phyloP scores from a whole-genome alignment of 2,113 vertebrate species.

The Solea senegalensis region DNA sequence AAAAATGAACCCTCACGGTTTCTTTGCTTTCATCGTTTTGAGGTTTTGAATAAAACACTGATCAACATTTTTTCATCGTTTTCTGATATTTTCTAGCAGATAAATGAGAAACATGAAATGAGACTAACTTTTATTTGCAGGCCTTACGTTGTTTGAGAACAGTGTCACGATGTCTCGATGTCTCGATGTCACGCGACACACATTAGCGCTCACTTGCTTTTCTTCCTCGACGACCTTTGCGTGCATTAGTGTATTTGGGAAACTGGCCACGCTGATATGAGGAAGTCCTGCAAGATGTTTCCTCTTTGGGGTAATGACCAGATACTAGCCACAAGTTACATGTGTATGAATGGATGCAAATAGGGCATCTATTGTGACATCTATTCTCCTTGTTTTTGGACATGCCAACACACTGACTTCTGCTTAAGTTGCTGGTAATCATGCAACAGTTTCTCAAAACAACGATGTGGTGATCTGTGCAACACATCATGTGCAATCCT shows the following conservation, averaged over 20 bases:
- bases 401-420: conserved; percentile 24
- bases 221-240: neutral
- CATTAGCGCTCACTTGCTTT: conserved; percentile 9
- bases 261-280: conserved; percentile 44
- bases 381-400: conserved; percentile 13
- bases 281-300: conserved; percentile 77
- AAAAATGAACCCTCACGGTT: too few relatives aligned
- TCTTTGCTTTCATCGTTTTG: too few relatives aligned
- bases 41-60: too few relatives aligned
- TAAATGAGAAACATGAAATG: too few relatives aligned
- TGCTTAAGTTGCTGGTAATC: neutral
- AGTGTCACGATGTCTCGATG: too few relatives aligned
- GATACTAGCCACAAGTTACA: conserved; percentile 22
- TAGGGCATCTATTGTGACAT: conserved; percentile 34
- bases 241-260: conserved; percentile 27
- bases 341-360: conserved; percentile 27
- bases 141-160: too few relatives aligned
- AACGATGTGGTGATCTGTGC: conserved; percentile 2
- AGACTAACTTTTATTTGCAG: too few relatives aligned
- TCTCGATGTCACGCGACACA: neutral
- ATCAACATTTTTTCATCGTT: too few relatives aligned
- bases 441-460: conserved; percentile 15
- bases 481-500: neutral
- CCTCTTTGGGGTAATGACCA: conserved; percentile 56
- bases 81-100: too few relatives aligned